Evolutionary conservation across 2,797 vertebrate species (phyloP).

Genomic region (Megalops cyprinoides): DNA sequence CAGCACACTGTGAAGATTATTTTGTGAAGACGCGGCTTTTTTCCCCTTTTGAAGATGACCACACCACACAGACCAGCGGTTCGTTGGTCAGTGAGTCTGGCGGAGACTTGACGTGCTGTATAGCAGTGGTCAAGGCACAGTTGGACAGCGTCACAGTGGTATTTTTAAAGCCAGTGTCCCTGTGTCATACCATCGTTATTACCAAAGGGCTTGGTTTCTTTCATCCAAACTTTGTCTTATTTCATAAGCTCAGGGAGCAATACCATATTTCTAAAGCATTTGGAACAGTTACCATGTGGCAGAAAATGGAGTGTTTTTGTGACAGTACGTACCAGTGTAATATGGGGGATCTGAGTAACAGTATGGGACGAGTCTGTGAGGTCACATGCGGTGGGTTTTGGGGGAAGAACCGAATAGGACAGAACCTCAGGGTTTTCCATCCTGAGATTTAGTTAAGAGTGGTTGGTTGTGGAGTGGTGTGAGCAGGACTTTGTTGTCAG

Average conservation of each 20-base stretch:
- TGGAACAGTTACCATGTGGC: slow-evolving; percentile 4
- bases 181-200: neutral
- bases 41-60: slow-evolving; percentile 19
- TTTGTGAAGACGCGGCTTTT: slow-evolving; percentile 16
- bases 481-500: too few species aligned
- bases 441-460: too few species aligned
- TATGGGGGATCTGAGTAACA: neutral
- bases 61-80: slow-evolving; percentile 21
- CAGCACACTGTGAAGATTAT: slow-evolving; percentile 18
- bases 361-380: neutral
- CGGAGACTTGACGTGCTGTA: neutral
- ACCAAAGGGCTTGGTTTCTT: neutral
- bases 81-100: slow-evolving; percentile 13
- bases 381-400: neutral
- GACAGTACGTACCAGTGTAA: neutral
- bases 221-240: neutral
- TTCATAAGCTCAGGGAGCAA: neutral
- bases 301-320: neutral
- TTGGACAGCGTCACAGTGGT: slow-evolving; percentile 3
- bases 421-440: too few species aligned
- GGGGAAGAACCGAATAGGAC: neutral
- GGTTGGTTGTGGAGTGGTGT: too few species aligned
- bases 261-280: neutral
- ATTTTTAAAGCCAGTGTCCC: neutral
- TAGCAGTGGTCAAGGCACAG: neutral